A percentile compares a stretch with the other conserved stretches of the same genome.
Conservation (phyloP, 2,113 vertebrate species). For the Ivindomyrus marchei region DNA sequence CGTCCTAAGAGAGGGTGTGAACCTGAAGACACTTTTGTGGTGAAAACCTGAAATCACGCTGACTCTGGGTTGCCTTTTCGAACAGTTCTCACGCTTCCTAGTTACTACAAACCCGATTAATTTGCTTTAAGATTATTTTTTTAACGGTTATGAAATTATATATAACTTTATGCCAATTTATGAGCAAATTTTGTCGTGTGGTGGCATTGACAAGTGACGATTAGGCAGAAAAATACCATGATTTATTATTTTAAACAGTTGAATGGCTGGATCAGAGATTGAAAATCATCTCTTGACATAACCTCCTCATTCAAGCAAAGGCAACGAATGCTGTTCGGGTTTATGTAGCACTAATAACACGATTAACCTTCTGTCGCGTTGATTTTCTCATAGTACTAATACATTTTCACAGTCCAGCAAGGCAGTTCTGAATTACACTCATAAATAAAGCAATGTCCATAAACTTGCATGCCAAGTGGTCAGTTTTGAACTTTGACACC, state of each 20-base stretch:
- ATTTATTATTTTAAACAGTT: neutral
- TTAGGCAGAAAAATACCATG: neutral
- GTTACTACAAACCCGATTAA: neutral
- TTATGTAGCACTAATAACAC: neutral
- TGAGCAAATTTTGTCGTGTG: neutral
- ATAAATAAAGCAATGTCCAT: neutral
- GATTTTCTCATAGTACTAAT: neutral
- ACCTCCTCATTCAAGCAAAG: neutral
- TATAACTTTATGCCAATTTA: neutral
- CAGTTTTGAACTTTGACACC: neutral
- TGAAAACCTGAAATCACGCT: neutral
- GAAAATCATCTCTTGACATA: neutral
- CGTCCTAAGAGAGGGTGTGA: neutral
- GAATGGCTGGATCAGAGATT: neutral
- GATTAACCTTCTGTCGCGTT: neutral
- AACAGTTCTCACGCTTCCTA: neutral
- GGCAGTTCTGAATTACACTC: neutral
- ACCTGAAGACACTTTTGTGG: neutral
- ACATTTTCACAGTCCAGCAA: neutral
- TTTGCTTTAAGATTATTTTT: neutral
- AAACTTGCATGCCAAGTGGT: neutral
- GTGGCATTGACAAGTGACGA: neutral
- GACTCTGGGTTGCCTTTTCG: neutral
- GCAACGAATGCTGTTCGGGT: neutral
- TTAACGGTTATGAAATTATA: neutral